Evolutionary conservation across 2,113 vertebrate genomes (phyloP).

Genomic region (Limanda limanda): DNA sequence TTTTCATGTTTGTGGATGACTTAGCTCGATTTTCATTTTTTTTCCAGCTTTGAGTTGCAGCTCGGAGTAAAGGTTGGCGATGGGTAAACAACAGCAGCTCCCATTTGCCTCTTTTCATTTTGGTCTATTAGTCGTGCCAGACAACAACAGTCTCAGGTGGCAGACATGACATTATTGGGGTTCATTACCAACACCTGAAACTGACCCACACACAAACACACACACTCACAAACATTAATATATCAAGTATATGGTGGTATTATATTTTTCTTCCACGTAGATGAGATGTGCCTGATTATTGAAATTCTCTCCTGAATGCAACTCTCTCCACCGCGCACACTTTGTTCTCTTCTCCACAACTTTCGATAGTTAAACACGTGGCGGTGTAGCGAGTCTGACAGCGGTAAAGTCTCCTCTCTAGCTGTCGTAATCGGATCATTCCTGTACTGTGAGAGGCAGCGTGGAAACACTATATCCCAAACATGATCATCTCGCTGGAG

Average conservation of each 20-base stretch:
- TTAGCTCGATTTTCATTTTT: not conserved
- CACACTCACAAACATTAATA: not conserved
- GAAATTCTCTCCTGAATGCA: not conserved
- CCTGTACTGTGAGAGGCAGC: constrained; percentile 42
- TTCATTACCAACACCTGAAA: constrained; percentile 71
- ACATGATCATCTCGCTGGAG: constrained; percentile 37
- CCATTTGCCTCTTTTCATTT: constrained; percentile 43
- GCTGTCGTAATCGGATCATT: constrained; percentile 47
- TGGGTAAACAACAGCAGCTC: constrained; percentile 25
- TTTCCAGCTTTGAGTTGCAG: not conserved
- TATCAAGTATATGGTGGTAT: not conserved
- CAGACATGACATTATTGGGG: constrained; percentile 63
- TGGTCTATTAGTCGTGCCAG: constrained; percentile 24
- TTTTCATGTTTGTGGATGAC: not conserved
- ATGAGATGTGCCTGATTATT: not conserved
- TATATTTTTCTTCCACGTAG: not conserved
- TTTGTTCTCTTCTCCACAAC: no score
- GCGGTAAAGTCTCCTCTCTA: constrained; percentile 17
- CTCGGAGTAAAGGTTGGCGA: constrained; percentile 48
- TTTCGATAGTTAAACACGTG: not conserved
- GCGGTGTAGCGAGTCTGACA: not conserved
- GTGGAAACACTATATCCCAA: constrained; percentile 60
- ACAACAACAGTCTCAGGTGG: constrained; percentile 54
- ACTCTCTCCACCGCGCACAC: not conserved
- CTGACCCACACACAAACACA: constrained; percentile 24